phyloP scores from a whole-genome alignment of 1,140 invertebrate species.

The Drosophila setifemur region DNA sequence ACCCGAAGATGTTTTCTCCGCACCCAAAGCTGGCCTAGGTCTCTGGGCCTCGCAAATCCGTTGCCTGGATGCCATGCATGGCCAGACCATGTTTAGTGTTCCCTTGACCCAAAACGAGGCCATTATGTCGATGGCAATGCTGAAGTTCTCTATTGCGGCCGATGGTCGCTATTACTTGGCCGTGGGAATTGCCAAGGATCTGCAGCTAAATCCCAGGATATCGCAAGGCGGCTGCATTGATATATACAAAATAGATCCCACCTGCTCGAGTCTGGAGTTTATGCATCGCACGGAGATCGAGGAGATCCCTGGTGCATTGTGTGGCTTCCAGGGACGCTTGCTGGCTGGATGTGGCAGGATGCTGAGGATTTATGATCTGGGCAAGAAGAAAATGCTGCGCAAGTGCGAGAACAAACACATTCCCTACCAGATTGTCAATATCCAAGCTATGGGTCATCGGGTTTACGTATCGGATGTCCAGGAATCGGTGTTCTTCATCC shows the following conservation, averaged over 20 bases:
- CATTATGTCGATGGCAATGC: conserved; percentile 90
- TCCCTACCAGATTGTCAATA: conserved; percentile 96
- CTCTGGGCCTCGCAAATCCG: conserved; percentile 98
- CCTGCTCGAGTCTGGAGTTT: conserved; percentile 92
- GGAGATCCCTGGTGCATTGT: conserved; percentile 95
- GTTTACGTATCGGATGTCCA: conserved; percentile 98
- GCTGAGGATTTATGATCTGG: conserved; percentile 97
- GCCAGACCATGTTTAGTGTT: conserved; percentile 89
- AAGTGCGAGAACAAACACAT: conserved; percentile 99
- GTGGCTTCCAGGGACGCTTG: conserved; percentile 95
- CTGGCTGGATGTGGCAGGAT: conserved; percentile 96
- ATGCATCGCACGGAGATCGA: conserved; percentile 97
- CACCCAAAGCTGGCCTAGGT: conserved; percentile 97
- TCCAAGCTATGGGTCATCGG: conserved; percentile 96
- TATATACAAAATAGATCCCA: conserved; percentile 85
- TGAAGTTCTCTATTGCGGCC: conserved; percentile 82
- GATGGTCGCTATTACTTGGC: conserved; percentile 80
- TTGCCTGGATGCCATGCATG: conserved; percentile 94
- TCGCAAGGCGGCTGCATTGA: conserved; percentile 66
- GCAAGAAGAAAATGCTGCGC: conserved; percentile 97
- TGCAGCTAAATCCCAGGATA: conserved; percentile 91
- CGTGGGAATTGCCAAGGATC: conserved; percentile 95
- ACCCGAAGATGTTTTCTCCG: conserved; percentile 96
- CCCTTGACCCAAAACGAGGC: conserved; percentile 98
- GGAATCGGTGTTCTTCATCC: conserved; percentile 97